A percentile compares a stretch with the other conserved stretches of the same genome.
These are phyloP conservation scores for Aleiodes alternator DNA, from an alignment of 2,888 invertebrate species.

Conservation along the genomic window DNA sequence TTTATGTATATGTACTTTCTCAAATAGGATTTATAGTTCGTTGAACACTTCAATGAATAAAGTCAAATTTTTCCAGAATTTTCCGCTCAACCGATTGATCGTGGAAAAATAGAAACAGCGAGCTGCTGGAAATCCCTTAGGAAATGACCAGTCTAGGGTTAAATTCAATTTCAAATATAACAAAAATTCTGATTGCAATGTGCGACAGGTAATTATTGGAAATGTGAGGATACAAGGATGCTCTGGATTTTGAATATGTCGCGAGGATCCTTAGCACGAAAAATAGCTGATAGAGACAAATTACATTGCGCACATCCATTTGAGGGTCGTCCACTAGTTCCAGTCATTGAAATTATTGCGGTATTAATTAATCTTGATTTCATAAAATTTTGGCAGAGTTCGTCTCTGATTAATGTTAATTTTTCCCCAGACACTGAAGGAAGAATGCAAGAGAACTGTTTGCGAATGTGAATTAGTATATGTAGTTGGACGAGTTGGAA, in stretches of 20 bases:
- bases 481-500: constrained; percentile 77
- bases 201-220: constrained; percentile 82
- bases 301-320: constrained; percentile 80
- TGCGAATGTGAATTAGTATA: constrained; percentile 82
- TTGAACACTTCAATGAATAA: too few relatives aligned
- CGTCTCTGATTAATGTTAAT: not conserved
- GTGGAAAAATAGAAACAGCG: too few relatives aligned
- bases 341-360: constrained; percentile 81
- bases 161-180: too few relatives aligned
- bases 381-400: constrained; percentile 26
- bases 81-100: too few relatives aligned
- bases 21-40: too few relatives aligned
- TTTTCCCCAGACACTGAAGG: constrained; percentile 76
- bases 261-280: constrained; percentile 75
- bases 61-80: too few relatives aligned
- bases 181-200: too few relatives aligned
- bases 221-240: constrained; percentile 79
- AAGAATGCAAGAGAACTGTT: constrained; percentile 78
- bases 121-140: too few relatives aligned
- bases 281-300: constrained; percentile 79
- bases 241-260: constrained; percentile 81
- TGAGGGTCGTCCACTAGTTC: constrained; percentile 80
- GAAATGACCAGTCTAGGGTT: too few relatives aligned
- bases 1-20: too few relatives aligned
- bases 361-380: constrained; percentile 70